A percentile compares a stretch with the other conserved stretches of the same genome.
phyloP scores from a whole-genome alignment of 2,113 vertebrate genomes.

The Aspidoscelis tigris region DNA sequence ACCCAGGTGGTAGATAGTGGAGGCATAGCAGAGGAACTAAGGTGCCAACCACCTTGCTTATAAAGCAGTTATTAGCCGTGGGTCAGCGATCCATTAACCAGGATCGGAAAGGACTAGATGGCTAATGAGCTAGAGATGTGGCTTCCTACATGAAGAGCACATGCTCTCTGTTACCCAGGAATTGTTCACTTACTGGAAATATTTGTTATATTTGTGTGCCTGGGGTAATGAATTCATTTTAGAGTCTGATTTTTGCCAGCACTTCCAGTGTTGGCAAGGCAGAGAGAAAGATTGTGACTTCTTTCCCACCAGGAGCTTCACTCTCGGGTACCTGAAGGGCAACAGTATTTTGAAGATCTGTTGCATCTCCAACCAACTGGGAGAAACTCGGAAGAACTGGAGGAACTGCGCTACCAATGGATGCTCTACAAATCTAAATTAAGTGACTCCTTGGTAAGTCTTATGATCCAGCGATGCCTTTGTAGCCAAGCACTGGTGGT shows the following conservation, averaged over 20 bases:
- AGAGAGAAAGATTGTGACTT: not conserved
- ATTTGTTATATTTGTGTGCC: too few relatives aligned
- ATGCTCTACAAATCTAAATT: slow-evolving; percentile 94
- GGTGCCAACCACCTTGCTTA: too few relatives aligned
- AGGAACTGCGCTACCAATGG: slow-evolving; percentile 90
- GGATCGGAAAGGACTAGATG: too few relatives aligned
- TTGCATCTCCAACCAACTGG: slow-evolving; percentile 61
- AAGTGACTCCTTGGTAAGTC: slow-evolving; percentile 74
- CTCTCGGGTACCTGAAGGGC: slow-evolving; percentile 76
- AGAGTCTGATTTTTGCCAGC: not conserved
- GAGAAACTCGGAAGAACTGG: slow-evolving; percentile 69
- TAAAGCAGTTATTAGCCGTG: too few relatives aligned
- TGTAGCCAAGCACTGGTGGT: not conserved
- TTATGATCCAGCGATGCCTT: not conserved
- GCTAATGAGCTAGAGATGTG: too few relatives aligned
- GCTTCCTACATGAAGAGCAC: too few relatives aligned
- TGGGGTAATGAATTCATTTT: too few relatives aligned
- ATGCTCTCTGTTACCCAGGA: too few relatives aligned
- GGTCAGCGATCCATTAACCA: too few relatives aligned
- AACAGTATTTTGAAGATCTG: slow-evolving; percentile 79
- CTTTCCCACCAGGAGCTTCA: slow-evolving; percentile 79
- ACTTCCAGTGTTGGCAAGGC: not conserved
- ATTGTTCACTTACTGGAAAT: too few relatives aligned
- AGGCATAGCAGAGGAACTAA: too few relatives aligned
- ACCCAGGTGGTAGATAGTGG: too few relatives aligned